These are phyloP conservation scores for Sabellastarte sp. DNA, from an alignment of 2,888 invertebrate genomes.

Conservation along the genomic window DNA sequence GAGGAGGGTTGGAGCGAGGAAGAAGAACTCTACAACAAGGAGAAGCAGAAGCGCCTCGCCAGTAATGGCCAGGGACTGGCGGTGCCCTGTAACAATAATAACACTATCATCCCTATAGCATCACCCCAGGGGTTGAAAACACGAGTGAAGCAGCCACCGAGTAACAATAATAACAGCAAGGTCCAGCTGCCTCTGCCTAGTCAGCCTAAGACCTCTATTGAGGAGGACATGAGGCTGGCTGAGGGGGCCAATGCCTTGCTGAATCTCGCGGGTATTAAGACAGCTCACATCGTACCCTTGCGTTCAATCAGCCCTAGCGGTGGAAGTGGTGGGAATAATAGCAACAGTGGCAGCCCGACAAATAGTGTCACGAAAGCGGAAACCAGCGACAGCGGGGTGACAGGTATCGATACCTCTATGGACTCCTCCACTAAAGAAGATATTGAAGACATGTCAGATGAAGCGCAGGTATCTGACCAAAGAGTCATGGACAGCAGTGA, in stretches of 20 bases:
- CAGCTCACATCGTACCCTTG: background rate
- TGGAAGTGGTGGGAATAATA: too few species aligned
- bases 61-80: too few species aligned
- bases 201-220: too few species aligned
- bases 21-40: background rate
- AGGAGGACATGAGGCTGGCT: constrained; percentile 67
- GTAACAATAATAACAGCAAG: too few species aligned
- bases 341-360: too few species aligned
- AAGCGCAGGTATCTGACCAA: too few species aligned
- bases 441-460: too few species aligned
- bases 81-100: constrained; percentile 7
- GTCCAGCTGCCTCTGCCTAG: background rate
- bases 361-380: too few species aligned
- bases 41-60: constrained; percentile 1
- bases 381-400: too few species aligned
- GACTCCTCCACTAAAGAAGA: too few species aligned
- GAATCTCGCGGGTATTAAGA: constrained; percentile 70
- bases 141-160: background rate
- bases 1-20: constrained; percentile 18
- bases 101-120: background rate
- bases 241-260: constrained; percentile 78
- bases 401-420: too few species aligned
- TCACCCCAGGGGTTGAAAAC: background rate
- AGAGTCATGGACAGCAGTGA: too few species aligned
- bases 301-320: background rate